Conservation (phyloP, 1,140 invertebrate species). For the Vanessa atalanta region DNA sequence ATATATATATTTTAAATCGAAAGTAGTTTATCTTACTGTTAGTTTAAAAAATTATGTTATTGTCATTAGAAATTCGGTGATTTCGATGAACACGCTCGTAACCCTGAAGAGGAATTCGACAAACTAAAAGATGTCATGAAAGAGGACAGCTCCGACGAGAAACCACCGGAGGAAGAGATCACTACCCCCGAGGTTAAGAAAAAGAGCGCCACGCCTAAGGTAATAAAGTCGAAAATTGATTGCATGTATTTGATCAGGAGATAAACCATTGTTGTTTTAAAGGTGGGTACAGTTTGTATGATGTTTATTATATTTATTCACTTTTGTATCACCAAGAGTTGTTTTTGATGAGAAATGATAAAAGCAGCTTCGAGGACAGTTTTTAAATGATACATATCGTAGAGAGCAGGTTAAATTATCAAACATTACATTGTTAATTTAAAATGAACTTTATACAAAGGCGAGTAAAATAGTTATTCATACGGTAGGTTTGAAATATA, state of each 20-base stretch:
- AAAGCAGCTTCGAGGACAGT: too few relatives aligned
- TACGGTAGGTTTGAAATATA: too few relatives aligned
- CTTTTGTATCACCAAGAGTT: too few relatives aligned
- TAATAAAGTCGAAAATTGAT: constrained; percentile 40
- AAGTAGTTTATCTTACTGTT: background rate
- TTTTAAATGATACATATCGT: too few relatives aligned
- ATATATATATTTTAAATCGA: too few relatives aligned
- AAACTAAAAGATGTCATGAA: constrained; percentile 85
- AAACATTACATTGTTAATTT: too few relatives aligned
- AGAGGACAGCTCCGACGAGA: constrained; percentile 78
- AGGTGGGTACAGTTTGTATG: background rate
- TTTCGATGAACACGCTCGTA: constrained; percentile 73
- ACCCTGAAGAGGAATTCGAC: constrained; percentile 86
- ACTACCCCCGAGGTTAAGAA: constrained; percentile 60
- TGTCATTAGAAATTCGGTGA: constrained; percentile 66
- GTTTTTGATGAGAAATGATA: too few relatives aligned
- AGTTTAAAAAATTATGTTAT: constrained; percentile 12
- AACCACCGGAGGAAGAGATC: constrained; percentile 55
- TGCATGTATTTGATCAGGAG: background rate
- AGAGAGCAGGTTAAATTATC: too few relatives aligned
- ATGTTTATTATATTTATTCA: too few relatives aligned
- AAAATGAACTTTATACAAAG: too few relatives aligned
- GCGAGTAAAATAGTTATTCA: too few relatives aligned
- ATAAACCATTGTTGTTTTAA: background rate
- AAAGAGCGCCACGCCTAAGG: constrained; percentile 73